These are phyloP conservation scores for Gasterosteus nipponicus DNA, from an alignment of 2,113 vertebrate genomes.

Conservation along the genomic window DNA sequence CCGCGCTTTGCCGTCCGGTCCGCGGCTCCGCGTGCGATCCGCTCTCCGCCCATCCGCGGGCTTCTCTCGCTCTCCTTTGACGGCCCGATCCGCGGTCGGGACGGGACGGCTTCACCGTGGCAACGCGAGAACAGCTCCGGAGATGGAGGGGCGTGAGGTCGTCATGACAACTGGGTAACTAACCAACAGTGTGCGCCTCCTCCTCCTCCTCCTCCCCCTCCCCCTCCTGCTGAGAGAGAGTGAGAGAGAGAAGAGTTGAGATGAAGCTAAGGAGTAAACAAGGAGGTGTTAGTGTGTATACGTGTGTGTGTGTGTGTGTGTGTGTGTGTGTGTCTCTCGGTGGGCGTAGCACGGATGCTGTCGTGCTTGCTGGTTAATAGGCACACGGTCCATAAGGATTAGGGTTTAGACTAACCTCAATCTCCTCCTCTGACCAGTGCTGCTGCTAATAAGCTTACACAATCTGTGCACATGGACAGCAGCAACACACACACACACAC, in stretches of 20 bases:
- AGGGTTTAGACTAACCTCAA: constrained; percentile 76
- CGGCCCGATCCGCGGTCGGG: constrained; percentile 41
- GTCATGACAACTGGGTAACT: constrained; percentile 71
- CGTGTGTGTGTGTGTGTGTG: constrained; percentile 4
- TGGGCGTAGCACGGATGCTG: constrained; percentile 55
- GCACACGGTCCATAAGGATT: constrained; percentile 70
- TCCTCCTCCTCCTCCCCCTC: constrained; percentile 35
- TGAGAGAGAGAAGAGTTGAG: constrained; percentile 38
- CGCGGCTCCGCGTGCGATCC: not conserved
- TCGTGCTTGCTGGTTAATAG: constrained; percentile 56
- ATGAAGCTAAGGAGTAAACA: constrained; percentile 52
- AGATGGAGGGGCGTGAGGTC: constrained; percentile 67
- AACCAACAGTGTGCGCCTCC: constrained; percentile 46
- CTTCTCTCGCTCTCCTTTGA: constrained; percentile 26
- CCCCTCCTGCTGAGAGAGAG: constrained; percentile 43
- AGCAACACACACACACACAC: constrained; percentile 28
- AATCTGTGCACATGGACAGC: constrained; percentile 62
- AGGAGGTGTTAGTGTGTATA: constrained; percentile 5
- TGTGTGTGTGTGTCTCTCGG: constrained; percentile 10
- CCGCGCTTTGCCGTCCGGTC: constrained; percentile 28
- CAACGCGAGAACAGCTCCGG: constrained; percentile 65
- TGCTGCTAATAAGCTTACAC: constrained; percentile 74
- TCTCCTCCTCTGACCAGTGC: constrained; percentile 66
- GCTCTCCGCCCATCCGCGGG: constrained; percentile 20
- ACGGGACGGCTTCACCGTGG: constrained; percentile 71